Conservation (phyloP, 2,797 vertebrate genomes). For the Heliangelus exortis region DNA sequence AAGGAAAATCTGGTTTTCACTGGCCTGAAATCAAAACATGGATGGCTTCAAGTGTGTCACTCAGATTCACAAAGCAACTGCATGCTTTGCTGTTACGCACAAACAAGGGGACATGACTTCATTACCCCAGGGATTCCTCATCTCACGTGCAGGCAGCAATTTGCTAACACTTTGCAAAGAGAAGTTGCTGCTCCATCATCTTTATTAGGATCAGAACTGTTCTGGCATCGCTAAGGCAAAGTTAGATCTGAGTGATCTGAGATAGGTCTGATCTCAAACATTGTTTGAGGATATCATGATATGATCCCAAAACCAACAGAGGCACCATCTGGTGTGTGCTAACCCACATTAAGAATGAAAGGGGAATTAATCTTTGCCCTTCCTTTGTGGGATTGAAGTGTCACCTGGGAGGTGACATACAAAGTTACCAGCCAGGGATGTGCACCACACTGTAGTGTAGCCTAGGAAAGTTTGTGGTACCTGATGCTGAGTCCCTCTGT, state of each 20-base stretch:
- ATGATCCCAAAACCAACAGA: background rate
- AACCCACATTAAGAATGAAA: background rate
- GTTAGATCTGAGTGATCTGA: background rate
- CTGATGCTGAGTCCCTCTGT: background rate
- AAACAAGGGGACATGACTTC: background rate
- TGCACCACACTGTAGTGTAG: background rate
- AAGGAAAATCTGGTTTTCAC: constrained; percentile 20
- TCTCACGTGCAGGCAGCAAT: background rate
- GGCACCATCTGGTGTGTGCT: background rate
- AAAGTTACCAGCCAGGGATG: background rate
- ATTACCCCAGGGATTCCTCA: background rate
- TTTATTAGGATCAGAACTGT: background rate
- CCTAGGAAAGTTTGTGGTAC: background rate
- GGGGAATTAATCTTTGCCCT: background rate
- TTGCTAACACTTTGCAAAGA: background rate
- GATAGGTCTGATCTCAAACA: background rate
- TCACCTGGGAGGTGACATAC: background rate
- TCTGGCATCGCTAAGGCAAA: background rate
- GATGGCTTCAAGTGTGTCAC: background rate
- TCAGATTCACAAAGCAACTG: background rate
- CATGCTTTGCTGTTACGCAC: background rate
- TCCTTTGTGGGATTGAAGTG: background rate
- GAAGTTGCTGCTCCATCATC: background rate
- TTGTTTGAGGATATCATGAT: background rate
- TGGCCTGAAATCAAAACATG: background rate